A percentile compares a stretch with the other conserved stretches of the same genome.
These are phyloP conservation scores for Gymnoscopelus microlampas DNA, from an alignment of 2,797 vertebrate genomes.

Conservation along the genomic window DNA sequence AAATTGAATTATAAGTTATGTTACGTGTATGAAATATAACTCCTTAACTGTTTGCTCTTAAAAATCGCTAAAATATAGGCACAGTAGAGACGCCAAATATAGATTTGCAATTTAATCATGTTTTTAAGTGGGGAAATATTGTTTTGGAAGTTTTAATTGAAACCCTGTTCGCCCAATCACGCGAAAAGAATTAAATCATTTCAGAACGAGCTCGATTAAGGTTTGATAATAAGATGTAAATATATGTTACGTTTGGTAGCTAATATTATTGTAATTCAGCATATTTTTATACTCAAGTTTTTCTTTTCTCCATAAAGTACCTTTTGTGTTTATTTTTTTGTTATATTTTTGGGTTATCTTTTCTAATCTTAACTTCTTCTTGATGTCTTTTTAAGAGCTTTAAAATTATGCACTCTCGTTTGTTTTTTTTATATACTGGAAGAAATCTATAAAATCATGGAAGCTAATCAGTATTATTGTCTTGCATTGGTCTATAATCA, in stretches of 20 bases:
- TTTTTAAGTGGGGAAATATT: constrained; percentile 20
- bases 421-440: constrained; percentile 87
- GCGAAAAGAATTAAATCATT: constrained; percentile 38
- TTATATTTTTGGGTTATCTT: constrained; percentile 59
- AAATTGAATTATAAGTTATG: constrained; percentile 49
- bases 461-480: constrained; percentile 92
- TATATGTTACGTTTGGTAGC: constrained; percentile 92
- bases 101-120: constrained; percentile 14
- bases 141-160: constrained; percentile 22
- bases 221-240: constrained; percentile 89
- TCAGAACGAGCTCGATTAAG: constrained; percentile 69
- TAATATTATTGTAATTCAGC: constrained; percentile 86
- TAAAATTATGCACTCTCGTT: constrained; percentile 87
- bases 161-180: constrained; percentile 18
- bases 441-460: constrained; percentile 81
- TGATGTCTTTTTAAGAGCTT: constrained; percentile 85
- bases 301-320: constrained; percentile 57
- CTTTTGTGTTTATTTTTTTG: constrained; percentile 50
- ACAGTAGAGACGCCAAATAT: constrained; percentile 20
- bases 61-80: constrained; percentile 30
- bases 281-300: constrained; percentile 64
- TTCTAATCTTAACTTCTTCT: constrained; percentile 73
- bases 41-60: constrained; percentile 63
- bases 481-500: constrained; percentile 81
- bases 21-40: constrained; percentile 56